Percentiles rank a stretch among this genome's conserved stretches.
These are phyloP conservation scores for Sinotaia quadrata DNA, from an alignment of 2,888 invertebrate species.

Conservation along the genomic window DNA sequence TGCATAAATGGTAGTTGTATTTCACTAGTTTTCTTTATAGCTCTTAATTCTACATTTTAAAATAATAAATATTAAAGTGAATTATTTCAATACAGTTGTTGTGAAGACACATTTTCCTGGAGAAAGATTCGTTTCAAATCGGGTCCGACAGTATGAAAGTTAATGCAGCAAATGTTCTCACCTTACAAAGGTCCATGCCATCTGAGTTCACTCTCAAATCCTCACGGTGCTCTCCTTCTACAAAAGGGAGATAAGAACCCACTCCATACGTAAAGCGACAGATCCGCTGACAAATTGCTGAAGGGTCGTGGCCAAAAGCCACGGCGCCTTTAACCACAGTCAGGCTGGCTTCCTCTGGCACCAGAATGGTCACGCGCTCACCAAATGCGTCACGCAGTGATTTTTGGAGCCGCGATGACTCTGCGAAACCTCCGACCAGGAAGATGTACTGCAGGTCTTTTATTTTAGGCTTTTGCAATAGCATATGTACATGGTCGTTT, in stretches of 20 bases:
- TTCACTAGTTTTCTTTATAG: too few relatives aligned
- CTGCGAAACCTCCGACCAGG: constrained; percentile 65
- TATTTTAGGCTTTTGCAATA: constrained; percentile 56
- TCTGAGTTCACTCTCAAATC: constrained; percentile 63
- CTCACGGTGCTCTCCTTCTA: constrained; percentile 59
- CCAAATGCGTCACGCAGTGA: constrained; percentile 58
- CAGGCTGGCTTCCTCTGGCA: constrained; percentile 65
- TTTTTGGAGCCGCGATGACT: constrained; percentile 57
- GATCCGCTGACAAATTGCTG: constrained; percentile 64
- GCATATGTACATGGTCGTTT: constrained; percentile 53
- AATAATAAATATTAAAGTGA: too few relatives aligned
- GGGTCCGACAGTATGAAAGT: too few relatives aligned
- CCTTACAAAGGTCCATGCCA: constrained; percentile 61
- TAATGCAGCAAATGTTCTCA: too few relatives aligned
- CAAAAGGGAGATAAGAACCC: constrained; percentile 62
- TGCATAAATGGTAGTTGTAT: too few relatives aligned
- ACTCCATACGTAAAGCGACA: constrained; percentile 66
- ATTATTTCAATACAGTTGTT: too few relatives aligned
- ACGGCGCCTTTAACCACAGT: constrained; percentile 66
- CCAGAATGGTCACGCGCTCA: constrained; percentile 56
- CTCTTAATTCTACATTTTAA: too few relatives aligned
- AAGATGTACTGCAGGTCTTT: constrained; percentile 61
- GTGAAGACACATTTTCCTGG: too few relatives aligned
- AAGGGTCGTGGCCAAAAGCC: constrained; percentile 64
- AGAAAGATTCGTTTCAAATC: too few relatives aligned